Evolutionary conservation across 1,140 invertebrate species (phyloP), one percentile per base, ranked within the genome.

Genomic region (Cydia splendana): DNA sequence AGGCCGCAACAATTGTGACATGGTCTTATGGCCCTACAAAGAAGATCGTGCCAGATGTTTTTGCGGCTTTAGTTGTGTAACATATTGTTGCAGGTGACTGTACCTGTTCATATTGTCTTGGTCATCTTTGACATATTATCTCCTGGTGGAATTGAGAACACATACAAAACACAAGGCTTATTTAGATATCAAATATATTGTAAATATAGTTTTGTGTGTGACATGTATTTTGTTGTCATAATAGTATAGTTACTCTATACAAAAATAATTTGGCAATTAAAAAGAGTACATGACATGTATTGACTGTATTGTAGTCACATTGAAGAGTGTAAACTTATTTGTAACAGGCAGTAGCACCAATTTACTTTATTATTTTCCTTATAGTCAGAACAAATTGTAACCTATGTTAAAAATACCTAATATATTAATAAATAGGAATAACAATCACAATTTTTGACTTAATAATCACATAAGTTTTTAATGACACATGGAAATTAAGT

Each of bases 261-360:
- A 71, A 71, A 71, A 71, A 71, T 71, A 71, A 45, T 71, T 71
- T 71, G 30, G 67, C 65, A 34, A 34, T 69, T 45, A 0, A 71
- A 38, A 71, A 38, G 0, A 71, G 67, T 38, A 74, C 65, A 71
- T 28, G 42, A 24, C 24, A 24, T 24, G 24, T 24, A n/a, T 53
- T n/a, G 15, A 0, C 0, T 24, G 24, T 24, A n/a, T 53, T n/a
- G 15, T 20, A 20, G n/a, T 79, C 57, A 76, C 76, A 65, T 62
- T 75, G 78, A 79, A 73, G 79, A 79, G 80, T 79, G 80, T 82
- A 81, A 69, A 57, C 48, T 76, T 57, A 77, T 42, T 65, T 13
- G 13, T 74, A 28, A 18, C n/a, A 62, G 67, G n/a, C 67, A 71
- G 69, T 82, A 82, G 81, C 81, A 82, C 81, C 81, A 81, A 79